Conservation (phyloP, 2,888 invertebrate species). For the Volucella inanis region DNA sequence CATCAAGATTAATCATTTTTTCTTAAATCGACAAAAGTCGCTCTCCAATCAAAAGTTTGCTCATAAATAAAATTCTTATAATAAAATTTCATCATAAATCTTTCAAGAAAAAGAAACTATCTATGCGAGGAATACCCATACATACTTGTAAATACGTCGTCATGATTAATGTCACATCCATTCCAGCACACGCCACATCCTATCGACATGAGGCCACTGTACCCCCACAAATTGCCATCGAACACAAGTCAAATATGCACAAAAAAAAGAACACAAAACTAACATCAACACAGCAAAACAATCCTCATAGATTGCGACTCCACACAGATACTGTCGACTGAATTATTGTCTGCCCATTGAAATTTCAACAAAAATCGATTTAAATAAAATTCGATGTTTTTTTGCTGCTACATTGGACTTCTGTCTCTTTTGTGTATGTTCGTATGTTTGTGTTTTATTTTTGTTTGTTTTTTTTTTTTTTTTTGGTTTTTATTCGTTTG, state of each 20-base stretch:
- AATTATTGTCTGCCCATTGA: slow-evolving; percentile 61
- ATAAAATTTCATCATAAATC: slow-evolving; percentile 42
- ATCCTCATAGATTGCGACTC: slow-evolving; percentile 30
- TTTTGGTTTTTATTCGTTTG: slow-evolving; percentile 19
- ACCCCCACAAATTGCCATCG: slow-evolving; percentile 30
- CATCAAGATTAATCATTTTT: no score
- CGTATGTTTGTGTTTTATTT: neutral
- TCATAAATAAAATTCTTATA: slow-evolving; percentile 31
- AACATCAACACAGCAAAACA: slow-evolving; percentile 27
- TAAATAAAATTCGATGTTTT: slow-evolving; percentile 68
- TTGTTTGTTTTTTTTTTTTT: no score
- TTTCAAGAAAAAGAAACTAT: neutral
- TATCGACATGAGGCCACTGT: slow-evolving; percentile 22
- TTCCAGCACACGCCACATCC: slow-evolving; percentile 64
- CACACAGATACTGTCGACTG: slow-evolving; percentile 33
- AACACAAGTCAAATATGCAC: slow-evolving; percentile 24
- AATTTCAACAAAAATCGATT: slow-evolving; percentile 70
- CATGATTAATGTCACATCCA: slow-evolving; percentile 56
- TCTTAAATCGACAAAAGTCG: neutral
- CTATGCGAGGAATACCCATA: slow-evolving; percentile 18
- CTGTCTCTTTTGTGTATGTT: neutral
- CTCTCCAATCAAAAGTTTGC: neutral
- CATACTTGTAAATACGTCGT: slow-evolving; percentile 1
- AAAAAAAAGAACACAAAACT: neutral
- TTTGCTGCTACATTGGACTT: slow-evolving; percentile 36